A percentile compares a stretch with the other conserved stretches of the same genome.
Evolutionary conservation across 2,113 vertebrate genomes (phyloP).

Genomic region (Gallinago media): DNA sequence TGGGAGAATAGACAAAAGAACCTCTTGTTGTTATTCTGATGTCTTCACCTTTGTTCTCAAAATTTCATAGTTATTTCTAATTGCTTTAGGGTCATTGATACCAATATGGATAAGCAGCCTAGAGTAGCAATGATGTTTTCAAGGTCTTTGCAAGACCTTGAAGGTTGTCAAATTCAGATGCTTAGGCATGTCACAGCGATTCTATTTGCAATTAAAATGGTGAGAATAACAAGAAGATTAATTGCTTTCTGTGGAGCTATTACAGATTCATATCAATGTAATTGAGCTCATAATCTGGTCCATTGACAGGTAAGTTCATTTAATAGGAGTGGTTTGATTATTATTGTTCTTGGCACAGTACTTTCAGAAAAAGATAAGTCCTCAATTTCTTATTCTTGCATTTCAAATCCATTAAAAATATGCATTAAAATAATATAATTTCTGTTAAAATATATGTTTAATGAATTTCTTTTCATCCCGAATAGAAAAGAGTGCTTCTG

Average conservation of each 20-base stretch:
- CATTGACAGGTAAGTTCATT: constrained; percentile 28
- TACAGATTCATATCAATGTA: constrained; percentile 47
- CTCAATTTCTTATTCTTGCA: neutral
- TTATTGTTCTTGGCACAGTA: neutral
- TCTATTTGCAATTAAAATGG: constrained; percentile 22
- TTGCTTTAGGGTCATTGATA: neutral
- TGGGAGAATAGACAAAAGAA: neutral
- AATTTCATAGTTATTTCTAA: neutral
- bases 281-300: constrained; percentile 44
- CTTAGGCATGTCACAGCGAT: neutral
- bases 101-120: neutral
- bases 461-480: neutral
- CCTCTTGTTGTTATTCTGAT: neutral
- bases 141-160: neutral
- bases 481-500: neutral
- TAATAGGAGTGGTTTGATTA: neutral
- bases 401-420: neutral
- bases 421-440: neutral
- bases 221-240: constrained; percentile 50
- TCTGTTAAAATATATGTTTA: neutral
- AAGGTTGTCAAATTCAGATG: constrained; percentile 16
- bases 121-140: neutral
- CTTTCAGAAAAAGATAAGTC: neutral
- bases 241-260: constrained; percentile 28
- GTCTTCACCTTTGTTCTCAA: neutral